Evolutionary conservation across 2,888 invertebrate species (phyloP).

Genomic region (Sphaerophoria taeniata): DNA sequence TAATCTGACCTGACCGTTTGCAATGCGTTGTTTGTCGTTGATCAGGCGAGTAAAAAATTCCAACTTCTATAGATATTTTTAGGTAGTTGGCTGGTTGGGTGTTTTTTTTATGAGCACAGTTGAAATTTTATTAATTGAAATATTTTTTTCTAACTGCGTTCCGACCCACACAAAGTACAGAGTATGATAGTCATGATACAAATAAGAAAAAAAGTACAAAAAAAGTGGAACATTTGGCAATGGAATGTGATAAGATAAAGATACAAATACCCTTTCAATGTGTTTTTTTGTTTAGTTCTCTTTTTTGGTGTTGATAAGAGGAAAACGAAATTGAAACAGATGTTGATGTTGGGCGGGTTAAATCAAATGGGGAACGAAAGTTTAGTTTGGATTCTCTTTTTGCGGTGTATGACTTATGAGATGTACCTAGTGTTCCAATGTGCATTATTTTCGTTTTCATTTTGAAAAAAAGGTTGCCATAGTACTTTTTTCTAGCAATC

Average conservation of each 20-base stretch:
- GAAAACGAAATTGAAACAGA: slow-evolving; percentile 30
- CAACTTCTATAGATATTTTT: slow-evolving; percentile 50
- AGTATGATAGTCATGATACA: slow-evolving; percentile 49
- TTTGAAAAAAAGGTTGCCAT: too few species aligned
- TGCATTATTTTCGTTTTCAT: too few species aligned
- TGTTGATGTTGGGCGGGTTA: neutral
- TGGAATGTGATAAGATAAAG: slow-evolving; percentile 72
- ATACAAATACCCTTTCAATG: slow-evolving; percentile 49
- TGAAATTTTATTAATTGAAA: slow-evolving; percentile 59
- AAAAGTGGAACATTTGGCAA: slow-evolving; percentile 59
- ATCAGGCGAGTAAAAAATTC: slow-evolving; percentile 40
- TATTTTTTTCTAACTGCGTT: slow-evolving; percentile 30
- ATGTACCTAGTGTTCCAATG: too few species aligned
- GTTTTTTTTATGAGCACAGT: slow-evolving; percentile 26
- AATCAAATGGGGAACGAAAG: neutral
- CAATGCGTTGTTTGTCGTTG: too few species aligned
- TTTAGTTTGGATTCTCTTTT: neutral
- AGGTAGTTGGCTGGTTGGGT: slow-evolving; percentile 8
- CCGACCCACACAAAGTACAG: slow-evolving; percentile 19
- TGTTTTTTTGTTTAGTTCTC: neutral
- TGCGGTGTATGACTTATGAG: too few species aligned
- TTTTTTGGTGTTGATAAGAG: slow-evolving; percentile 46
- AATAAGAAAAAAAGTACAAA: slow-evolving; percentile 1
- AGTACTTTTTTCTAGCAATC: too few species aligned
- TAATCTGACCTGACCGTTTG: slow-evolving; percentile 60